Conservation (phyloP, 2,888 invertebrate species). For the Sminthurides aquaticus region DNA sequence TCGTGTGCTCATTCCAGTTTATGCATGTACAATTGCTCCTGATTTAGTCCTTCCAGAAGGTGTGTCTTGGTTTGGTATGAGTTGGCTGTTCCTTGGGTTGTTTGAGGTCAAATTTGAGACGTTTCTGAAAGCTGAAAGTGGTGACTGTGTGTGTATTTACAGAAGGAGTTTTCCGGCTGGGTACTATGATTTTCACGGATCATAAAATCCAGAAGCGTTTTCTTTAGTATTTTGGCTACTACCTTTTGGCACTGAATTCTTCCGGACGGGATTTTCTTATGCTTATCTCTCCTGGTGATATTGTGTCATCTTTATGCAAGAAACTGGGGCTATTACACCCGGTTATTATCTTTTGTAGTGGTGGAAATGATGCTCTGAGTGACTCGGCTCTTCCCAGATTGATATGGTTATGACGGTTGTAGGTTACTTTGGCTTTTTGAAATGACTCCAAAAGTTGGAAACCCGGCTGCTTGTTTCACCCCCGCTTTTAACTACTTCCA, state of each 20-base stretch:
- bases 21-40: too few species aligned
- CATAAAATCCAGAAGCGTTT: slow-evolving; percentile 33
- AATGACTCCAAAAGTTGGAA: too few species aligned
- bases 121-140: too few species aligned
- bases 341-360: not conserved
- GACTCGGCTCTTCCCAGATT: slow-evolving; percentile 17
- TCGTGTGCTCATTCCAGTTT: too few species aligned
- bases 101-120: not conserved
- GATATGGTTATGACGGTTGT: slow-evolving; percentile 28
- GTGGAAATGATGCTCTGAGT: not conserved
- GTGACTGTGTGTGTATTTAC: slow-evolving; percentile 1
- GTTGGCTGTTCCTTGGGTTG: not conserved
- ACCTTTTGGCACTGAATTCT: too few species aligned
- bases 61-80: too few species aligned
- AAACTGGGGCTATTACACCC: not conserved
- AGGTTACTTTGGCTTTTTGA: not conserved
- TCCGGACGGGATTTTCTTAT: too few species aligned
- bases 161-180: slow-evolving; percentile 28
- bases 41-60: too few species aligned
- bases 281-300: too few species aligned
- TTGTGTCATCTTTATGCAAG: not conserved
- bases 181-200: slow-evolving; percentile 37
- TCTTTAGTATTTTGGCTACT: slow-evolving; percentile 17
- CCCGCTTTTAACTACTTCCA: not conserved
- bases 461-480: not conserved